Conservation (phyloP, 2,888 invertebrate genomes). For the Dichetophora obliterata region DNA sequence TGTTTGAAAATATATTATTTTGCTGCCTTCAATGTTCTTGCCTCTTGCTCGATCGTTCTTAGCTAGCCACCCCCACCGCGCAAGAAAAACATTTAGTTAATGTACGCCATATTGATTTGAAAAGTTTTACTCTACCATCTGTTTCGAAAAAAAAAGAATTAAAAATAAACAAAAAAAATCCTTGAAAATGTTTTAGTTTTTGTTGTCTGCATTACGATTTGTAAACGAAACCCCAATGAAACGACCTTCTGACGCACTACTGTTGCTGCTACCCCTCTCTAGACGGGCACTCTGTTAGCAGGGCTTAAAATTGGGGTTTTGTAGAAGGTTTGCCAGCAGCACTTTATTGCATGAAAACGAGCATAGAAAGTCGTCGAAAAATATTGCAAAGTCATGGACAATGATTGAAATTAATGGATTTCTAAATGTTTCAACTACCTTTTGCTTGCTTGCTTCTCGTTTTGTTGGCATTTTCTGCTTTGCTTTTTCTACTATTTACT, state of each 20-base stretch:
- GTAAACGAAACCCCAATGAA: constrained; percentile 7
- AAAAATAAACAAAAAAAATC: constrained; percentile 3
- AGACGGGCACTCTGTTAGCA: background rate
- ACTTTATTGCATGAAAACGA: constrained; percentile 38
- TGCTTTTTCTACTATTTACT: background rate
- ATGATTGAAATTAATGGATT: constrained; percentile 68
- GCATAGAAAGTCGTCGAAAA: constrained; percentile 1
- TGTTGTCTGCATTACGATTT: constrained; percentile 19
- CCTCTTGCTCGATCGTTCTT: background rate
- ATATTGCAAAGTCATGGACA: constrained; percentile 62
- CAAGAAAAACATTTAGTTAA: constrained; percentile 20
- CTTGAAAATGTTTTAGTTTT: constrained; percentile 25
- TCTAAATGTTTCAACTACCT: constrained; percentile 55
- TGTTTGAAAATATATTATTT: too few species aligned
- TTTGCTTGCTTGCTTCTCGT: constrained; percentile 43
- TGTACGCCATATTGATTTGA: constrained; percentile 35
- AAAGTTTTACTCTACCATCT: constrained; percentile 19
- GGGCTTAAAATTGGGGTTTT: background rate
- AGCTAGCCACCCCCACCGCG: background rate
- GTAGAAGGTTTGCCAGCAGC: constrained; percentile 18
- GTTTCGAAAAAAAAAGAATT: constrained; percentile 10
- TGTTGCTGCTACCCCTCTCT: background rate
- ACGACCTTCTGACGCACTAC: background rate
- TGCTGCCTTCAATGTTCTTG: background rate
- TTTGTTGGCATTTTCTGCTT: background rate